Conservation (phyloP, 2,888 invertebrate species). For the Siphlonurus alternatus region DNA sequence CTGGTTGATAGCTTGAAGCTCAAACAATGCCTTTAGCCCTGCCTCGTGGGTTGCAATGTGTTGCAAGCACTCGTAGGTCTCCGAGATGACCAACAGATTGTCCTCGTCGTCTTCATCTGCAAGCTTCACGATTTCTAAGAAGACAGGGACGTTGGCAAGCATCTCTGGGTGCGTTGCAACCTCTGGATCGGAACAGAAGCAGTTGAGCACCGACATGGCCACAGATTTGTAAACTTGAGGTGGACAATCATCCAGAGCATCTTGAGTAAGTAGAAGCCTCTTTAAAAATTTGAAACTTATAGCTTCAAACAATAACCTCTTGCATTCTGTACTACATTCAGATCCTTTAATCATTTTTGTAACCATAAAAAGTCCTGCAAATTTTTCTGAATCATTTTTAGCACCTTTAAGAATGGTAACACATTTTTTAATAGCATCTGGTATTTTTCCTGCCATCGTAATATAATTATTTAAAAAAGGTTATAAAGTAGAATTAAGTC, state of each 20-base stretch:
- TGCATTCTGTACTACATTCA: conserved; percentile 59
- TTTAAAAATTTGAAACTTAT: conserved; percentile 77
- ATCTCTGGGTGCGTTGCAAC: conserved; percentile 68
- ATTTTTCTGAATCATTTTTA: conserved; percentile 75
- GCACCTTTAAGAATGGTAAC: conserved; percentile 61
- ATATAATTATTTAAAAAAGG: not conserved
- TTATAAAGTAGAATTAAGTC: not conserved
- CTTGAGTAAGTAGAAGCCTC: conserved; percentile 55
- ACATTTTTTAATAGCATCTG: conserved; percentile 73
- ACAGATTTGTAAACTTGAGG: conserved; percentile 82
- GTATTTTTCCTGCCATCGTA: conserved; percentile 29
- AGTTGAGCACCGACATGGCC: conserved; percentile 70
- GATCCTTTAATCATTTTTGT: conserved; percentile 75
- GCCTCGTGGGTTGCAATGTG: conserved; percentile 61
- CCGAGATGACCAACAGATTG: conserved; percentile 69
- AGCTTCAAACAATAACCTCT: conserved; percentile 68
- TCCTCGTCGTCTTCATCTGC: conserved; percentile 68
- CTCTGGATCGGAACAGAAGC: conserved; percentile 67
- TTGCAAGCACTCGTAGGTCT: conserved; percentile 69
- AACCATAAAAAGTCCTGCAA: conserved; percentile 81
- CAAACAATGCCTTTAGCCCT: conserved; percentile 62
- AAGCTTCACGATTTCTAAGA: conserved; percentile 67
- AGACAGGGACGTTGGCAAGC: conserved; percentile 63
- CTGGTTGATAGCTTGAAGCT: conserved; percentile 51
- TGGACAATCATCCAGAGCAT: conserved; percentile 73